Evolutionary conservation across 2,797 vertebrate species (phyloP), one percentile per base, ranked within the genome.

Genomic region (Knipowitschia caucasica): DNA sequence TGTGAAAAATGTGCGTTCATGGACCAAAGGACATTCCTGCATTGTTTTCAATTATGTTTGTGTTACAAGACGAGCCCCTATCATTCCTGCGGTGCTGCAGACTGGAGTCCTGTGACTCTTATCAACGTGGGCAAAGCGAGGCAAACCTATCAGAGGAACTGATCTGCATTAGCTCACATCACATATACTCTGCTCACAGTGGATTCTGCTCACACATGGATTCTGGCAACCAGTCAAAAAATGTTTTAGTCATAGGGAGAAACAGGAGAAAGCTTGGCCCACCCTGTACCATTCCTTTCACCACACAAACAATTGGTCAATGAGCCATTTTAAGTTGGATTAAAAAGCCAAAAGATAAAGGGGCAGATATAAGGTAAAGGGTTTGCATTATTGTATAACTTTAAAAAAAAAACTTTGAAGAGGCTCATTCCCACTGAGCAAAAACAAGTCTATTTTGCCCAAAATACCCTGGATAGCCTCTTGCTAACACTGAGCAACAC

Each of bases 11-110:
- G 58, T 62, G 58, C 61, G 66, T 1, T 29, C 42, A 56, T 27
- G 59, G 50, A 70, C 26, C 70, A 62, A 77, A 78, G 75, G 78
- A 85, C 80, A 84, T 82, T 81, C 77, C 67, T 80, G 20, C 42
- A 64, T 68, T 79, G 68, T 81, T 79, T 67, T 59, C 68, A 71
- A 73, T 73, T 67, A 77, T 60, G 64, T 72, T 65, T 67, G 56
- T 64, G 72, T 80, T 83, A 77, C 75, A 62, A 78, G 73, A 74
- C 62, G 67, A 5, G 42, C 56, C 52, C 25, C 43, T 7, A 7
- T 75, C 50, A 44, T 60, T 64, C 67, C 53, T 42, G 62, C 27
- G 49, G n/a, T 14, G 55, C 59, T 69, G 45, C 0, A 1, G 46
- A 42, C 52, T 17, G 27, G 26, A 69, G 53, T 62, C 42, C 39